Evolutionary conservation across 2,113 vertebrate genomes (phyloP), one percentile per base, ranked within the genome.

Genomic region (Nymphicus hollandicus): DNA sequence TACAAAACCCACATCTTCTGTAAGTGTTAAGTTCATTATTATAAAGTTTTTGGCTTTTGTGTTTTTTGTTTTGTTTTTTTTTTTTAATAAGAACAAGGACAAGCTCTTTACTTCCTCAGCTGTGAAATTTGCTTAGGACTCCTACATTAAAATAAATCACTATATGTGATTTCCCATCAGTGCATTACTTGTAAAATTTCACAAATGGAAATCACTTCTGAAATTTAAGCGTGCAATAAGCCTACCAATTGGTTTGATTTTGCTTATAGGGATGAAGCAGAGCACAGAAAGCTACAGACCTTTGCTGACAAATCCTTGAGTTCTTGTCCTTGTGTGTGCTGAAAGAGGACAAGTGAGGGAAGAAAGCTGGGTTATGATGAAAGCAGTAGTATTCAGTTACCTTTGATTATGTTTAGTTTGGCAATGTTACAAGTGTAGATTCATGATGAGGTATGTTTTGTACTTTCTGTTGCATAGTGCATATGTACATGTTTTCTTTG

Each of bases 291-390:
- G 12, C 39, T 24, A 2, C 17, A 50, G 44, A 28, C 22, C 11
- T 91, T 73, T 93, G 52, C 66, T 92, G 41, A 80, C 91, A 97
- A 88, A 46, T 47, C 70, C n/a, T 37, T 43, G 27, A n/a, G 81
- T 86, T 39, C 7, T 25, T 83, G 22, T 55, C 60, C 65, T 88
- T 70, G 13, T 28, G 35, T 53, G 10, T 70, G 17, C 47, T 55
- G 66, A 70, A 77, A 60, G 9, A 68, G 20, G 56, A 66, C 46
- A 22, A 10, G 2, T 72, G 47, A 65, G 11, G 53, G 69, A 69
- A 77, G 61, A 71, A 88, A 80, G 50, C 33, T 64, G 28, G 31
- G 46, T 43, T 77, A 61, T 68, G 73, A 52, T 82, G 91, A 85
- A 92, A 94, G 74, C 4, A 7, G 4, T 9, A 43, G 41, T 6